Conservation (phyloP, 2,113 vertebrate species). For the Rhabdomys dilectus region DNA sequence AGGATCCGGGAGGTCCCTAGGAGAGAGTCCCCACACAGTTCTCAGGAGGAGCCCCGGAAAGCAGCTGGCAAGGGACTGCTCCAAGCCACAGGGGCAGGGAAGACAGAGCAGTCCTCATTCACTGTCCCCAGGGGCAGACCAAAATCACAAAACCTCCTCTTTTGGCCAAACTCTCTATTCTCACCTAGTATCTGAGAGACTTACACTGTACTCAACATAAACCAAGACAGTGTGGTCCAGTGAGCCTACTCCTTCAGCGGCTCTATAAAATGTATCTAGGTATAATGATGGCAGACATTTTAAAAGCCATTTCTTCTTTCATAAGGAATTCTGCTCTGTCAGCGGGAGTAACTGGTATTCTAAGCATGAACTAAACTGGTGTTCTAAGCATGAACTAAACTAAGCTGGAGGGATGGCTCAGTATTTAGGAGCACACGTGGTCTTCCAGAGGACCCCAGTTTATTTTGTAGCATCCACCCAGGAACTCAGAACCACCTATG, state of each 20-base stretch:
- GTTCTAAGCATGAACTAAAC: background rate
- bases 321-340: background rate
- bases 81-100: background rate
- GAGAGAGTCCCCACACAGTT: background rate
- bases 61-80: background rate
- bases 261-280: background rate
- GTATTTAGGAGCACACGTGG: background rate
- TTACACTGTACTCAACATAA: background rate
- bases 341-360: background rate
- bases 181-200: background rate
- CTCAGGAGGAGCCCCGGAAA: background rate
- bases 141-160: background rate
- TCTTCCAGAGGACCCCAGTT: no score
- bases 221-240: background rate
- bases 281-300: background rate
- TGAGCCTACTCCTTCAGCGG: background rate
- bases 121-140: background rate
- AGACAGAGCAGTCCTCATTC: background rate
- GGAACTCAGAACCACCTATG: background rate
- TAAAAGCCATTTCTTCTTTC: background rate
- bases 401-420: background rate
- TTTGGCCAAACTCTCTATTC: rapidly evolving
- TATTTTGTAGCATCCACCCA: background rate
- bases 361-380: background rate
- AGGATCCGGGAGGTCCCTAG: background rate